These are phyloP conservation scores for Tylochromis polylepis DNA, from an alignment of 2,113 vertebrate genomes.

Conservation along the genomic window DNA sequence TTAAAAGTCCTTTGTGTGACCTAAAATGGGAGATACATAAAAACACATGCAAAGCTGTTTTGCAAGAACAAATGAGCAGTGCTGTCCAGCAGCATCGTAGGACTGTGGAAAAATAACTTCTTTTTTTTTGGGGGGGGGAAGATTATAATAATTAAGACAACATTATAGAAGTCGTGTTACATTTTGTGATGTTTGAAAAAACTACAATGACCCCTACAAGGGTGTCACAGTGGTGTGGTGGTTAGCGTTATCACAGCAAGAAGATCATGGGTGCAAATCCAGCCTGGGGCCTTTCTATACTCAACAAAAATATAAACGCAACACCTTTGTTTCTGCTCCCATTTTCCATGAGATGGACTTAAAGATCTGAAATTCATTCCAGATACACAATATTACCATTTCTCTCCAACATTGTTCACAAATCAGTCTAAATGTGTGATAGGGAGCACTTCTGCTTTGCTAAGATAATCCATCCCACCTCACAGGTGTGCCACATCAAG, in stretches of 20 bases:
- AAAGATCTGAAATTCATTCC: too few relatives aligned
- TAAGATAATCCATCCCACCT: too few relatives aligned
- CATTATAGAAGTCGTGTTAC: neutral
- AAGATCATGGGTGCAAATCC: neutral
- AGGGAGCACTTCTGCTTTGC: too few relatives aligned
- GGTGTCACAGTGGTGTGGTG: neutral
- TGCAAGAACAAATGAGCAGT: neutral
- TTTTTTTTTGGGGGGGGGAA: neutral
- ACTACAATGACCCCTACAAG: neutral
- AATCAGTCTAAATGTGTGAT: too few relatives aligned
- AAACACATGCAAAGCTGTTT: neutral
- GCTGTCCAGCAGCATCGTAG: conserved; percentile 52
- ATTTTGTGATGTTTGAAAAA: neutral
- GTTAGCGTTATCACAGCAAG: neutral
- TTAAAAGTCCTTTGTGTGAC: neutral
- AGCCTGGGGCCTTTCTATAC: fast-evolving
- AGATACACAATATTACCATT: too few relatives aligned
- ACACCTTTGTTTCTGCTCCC: too few relatives aligned
- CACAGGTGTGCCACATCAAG: too few relatives aligned
- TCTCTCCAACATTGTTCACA: too few relatives aligned
- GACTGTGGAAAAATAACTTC: neutral
- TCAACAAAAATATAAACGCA: too few relatives aligned
- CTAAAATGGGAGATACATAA: neutral
- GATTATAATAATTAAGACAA: neutral
- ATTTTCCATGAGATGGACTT: too few relatives aligned